Conservation (phyloP, 2,797 vertebrate species). For the Lepus townsendii region DNA sequence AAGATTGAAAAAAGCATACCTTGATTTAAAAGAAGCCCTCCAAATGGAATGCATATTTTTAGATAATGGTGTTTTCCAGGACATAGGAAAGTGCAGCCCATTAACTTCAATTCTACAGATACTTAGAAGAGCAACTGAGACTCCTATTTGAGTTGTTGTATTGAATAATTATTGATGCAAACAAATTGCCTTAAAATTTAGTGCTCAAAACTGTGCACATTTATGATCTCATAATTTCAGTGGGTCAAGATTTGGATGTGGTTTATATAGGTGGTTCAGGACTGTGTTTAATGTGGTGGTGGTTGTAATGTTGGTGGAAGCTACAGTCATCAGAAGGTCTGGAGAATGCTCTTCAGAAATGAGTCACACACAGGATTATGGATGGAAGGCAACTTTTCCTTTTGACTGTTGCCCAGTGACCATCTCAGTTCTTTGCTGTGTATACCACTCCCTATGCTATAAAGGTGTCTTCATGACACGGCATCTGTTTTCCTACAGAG, state of each 20-base stretch:
- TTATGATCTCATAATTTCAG: neutral
- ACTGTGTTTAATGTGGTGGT: neutral
- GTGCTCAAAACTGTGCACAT: neutral
- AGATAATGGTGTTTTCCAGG: neutral
- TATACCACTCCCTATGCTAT: rapidly evolving
- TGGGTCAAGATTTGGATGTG: neutral
- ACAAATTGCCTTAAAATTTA: neutral
- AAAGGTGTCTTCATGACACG: neutral
- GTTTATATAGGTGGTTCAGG: neutral
- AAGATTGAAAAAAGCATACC: neutral
- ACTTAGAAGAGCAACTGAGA: neutral
- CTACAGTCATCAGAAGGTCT: neutral
- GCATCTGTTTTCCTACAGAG: neutral
- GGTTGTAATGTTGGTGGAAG: neutral
- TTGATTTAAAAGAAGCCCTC: neutral
- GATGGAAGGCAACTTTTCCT: neutral
- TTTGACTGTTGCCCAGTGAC: neutral
- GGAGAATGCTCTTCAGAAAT: neutral
- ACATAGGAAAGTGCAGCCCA: neutral
- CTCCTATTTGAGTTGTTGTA: neutral
- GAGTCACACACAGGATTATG: neutral
- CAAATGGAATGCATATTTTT: neutral
- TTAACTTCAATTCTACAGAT: neutral
- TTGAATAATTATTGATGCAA: neutral
- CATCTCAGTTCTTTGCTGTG: neutral